Evolutionary conservation across 35 echinoderm and acorn worm species (phyloP).

Genomic region (Amphiura filiformis): DNA sequence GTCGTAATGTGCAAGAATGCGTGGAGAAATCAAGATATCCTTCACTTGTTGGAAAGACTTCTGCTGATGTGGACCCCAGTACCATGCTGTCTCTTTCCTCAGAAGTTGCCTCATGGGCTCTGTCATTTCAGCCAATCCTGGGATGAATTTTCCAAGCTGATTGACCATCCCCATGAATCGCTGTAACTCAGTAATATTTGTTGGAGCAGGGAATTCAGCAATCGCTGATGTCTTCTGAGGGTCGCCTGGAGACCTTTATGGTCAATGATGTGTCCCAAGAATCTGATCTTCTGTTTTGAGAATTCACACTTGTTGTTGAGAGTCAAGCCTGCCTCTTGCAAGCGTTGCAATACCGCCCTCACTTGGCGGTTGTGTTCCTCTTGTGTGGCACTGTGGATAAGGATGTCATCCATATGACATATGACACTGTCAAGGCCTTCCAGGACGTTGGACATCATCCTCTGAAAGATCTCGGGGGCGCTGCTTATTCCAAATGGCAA

Average conservation of each 20-base stretch:
- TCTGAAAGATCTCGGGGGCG: constrained; percentile 55
- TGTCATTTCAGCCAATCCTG: background rate
- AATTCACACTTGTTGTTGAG: constrained; percentile 45
- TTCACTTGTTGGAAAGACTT: constrained; percentile 31
- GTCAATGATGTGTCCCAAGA: constrained; percentile 38
- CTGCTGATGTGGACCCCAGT: constrained; percentile 30
- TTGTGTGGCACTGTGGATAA: constrained; percentile 45
- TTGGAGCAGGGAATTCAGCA: background rate
- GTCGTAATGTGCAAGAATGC: constrained; percentile 39
- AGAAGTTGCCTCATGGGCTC: constrained; percentile 11
- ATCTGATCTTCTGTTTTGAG: constrained; percentile 7
- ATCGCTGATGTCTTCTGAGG: constrained; percentile 11
- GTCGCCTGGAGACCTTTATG: constrained; percentile 12
- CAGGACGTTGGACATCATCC: constrained; percentile 51
- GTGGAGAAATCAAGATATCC: background rate
- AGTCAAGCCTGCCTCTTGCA: constrained; percentile 54
- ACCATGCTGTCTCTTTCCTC: constrained; percentile 41
- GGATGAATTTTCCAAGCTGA: constrained; percentile 38
- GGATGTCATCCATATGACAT: constrained; percentile 62
- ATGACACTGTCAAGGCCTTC: constrained; percentile 41
- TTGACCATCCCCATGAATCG: constrained; percentile 21
- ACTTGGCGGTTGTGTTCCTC: constrained; percentile 40
- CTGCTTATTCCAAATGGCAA: constrained; percentile 40
- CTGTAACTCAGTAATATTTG: constrained; percentile 14
- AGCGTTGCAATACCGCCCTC: constrained; percentile 1